phyloP scores from a whole-genome alignment of 2,797 vertebrate species.

The Pempheris klunzingeri region DNA sequence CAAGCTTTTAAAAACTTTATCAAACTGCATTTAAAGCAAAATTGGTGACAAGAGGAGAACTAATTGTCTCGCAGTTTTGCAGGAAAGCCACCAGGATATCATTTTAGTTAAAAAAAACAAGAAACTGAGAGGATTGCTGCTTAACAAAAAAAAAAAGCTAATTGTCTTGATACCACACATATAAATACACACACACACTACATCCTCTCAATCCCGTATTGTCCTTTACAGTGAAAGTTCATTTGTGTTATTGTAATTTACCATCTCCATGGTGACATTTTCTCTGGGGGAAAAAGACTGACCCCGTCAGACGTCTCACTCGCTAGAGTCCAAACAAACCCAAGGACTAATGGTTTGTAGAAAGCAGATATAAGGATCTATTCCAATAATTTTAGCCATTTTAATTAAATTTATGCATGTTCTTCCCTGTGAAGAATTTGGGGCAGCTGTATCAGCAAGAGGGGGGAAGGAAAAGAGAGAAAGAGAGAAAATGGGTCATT shows the following conservation, averaged over 20 bases:
- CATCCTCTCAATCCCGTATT: constrained; percentile 58
- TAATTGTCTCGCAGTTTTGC: constrained; percentile 15
- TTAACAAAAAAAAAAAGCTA: not conserved
- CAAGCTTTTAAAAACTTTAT: constrained; percentile 32
- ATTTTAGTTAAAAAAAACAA: constrained; percentile 14
- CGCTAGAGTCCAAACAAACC: constrained; percentile 42
- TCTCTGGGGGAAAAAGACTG: constrained; percentile 65
- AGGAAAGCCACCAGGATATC: constrained; percentile 37
- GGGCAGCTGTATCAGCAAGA: constrained; percentile 74
- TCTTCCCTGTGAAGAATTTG: constrained; percentile 74
- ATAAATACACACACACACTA: constrained; percentile 12
- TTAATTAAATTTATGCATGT: constrained; percentile 81
- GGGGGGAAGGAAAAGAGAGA: constrained; percentile 34
- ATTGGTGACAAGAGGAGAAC: not conserved
- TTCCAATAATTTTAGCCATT: constrained; percentile 65
- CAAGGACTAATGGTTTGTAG: constrained; percentile 61
- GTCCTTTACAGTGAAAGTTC: constrained; percentile 78
- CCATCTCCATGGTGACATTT: constrained; percentile 77
- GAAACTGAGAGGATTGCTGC: constrained; percentile 17
- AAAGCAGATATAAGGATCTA: constrained; percentile 53
- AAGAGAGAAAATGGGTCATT: constrained; percentile 80
- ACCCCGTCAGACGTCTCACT: constrained; percentile 62
- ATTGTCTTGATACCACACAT: constrained; percentile 11
- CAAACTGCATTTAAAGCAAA: constrained; percentile 11
- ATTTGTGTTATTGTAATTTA: constrained; percentile 74